Conservation (phyloP, 1,140 invertebrate species). For the Drosophila subobscura region DNA sequence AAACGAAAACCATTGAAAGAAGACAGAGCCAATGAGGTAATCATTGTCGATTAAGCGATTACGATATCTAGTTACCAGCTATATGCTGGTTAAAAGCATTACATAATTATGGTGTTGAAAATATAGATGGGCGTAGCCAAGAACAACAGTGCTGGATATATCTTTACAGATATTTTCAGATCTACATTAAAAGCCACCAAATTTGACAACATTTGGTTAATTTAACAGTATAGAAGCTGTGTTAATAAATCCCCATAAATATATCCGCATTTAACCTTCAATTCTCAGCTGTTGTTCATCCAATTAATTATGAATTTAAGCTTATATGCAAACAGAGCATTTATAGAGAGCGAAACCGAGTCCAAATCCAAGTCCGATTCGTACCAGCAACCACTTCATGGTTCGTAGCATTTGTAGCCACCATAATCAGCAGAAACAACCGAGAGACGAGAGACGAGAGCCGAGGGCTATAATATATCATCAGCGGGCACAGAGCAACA, state of each 20-base stretch:
- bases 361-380: background rate
- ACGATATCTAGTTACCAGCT: conserved; percentile 43
- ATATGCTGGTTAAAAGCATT: conserved; percentile 42
- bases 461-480: conserved; percentile 54
- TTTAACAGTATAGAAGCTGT: background rate
- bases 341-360: conserved; percentile 4
- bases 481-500: conserved; percentile 56
- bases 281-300: conserved; percentile 14
- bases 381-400: conserved; percentile 65
- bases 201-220: too few species aligned
- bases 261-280: conserved; percentile 8
- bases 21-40: conserved; percentile 38
- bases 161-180: too few species aligned
- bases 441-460: background rate
- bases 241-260: too few species aligned
- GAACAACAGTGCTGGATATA: too few species aligned
- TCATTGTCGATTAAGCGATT: conserved; percentile 35
- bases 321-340: conserved; percentile 26
- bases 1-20: conserved; percentile 18
- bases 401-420: conserved; percentile 53
- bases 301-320: conserved; percentile 42
- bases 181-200: too few species aligned
- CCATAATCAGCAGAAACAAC: conserved; percentile 57
- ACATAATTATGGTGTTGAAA: conserved; percentile 11
- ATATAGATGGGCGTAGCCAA: background rate